Base-by-base conservation (phyloP, 64 coral and sea anemone genomes). In the Montipora cactus region DNA sequence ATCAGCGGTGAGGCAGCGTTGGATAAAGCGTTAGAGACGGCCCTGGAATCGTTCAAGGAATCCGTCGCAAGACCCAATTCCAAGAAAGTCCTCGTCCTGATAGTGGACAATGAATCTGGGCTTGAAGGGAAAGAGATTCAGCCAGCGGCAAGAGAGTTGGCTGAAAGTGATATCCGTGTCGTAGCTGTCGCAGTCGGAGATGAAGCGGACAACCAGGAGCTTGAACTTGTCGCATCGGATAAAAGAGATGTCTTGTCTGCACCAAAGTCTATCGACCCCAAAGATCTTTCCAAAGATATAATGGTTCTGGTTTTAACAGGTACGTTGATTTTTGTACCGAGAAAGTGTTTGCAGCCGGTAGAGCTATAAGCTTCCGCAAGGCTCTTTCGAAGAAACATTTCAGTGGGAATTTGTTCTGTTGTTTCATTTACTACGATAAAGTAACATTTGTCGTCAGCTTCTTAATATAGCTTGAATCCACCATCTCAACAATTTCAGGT, bases 121-220 rank as follows among this genome's bases (percentile, higher is more conserved):
- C 83, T 91, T 8, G 76, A 85, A 5, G 8, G 12, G 8, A 37
- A 84, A 66, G 75, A 91, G 23, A 66, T 97, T 49, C 37, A 22
- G 75, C n/a, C 86, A 55, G 79, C 25, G 49, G 79, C 84, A 11
- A 83, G 59, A 59, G 15, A 69, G 19, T 69, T 97, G 37, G 72
- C 53, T 21, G 45, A 95, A 44, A 51, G 19, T 2, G 80, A 61
- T 57, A 67, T 95, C 68, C 59, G 55, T 47, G 72, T 97, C n/a
- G 92, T 97, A 49, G 81, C 95, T 77, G 84, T 97, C 55, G 96
- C 89, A 44, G 77, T 97, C 76, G 96, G 93, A 80, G 66, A 85
- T 52, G 28, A 84, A 64, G 84, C 90, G 18, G 80, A 89, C 76
- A 13, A 67, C 18, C 67, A 16, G 22, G 83, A 95, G 28, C 73